Conservation (phyloP, 2,797 vertebrate genomes). For the Sebastes glaucus region DNA sequence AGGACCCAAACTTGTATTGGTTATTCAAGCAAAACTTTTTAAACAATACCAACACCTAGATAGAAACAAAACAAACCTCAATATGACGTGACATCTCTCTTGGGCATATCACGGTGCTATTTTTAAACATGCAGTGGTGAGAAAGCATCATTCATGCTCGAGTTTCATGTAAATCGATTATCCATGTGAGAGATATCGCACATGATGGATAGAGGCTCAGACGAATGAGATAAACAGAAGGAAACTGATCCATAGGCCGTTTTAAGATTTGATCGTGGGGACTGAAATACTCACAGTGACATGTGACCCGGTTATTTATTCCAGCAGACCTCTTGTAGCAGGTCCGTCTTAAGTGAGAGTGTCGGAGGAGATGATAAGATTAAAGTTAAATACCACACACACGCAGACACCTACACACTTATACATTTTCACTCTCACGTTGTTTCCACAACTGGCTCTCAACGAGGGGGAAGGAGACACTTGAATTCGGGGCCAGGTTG, state of each 20-base stretch:
- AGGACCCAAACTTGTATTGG: not conserved
- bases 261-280: slow-evolving; percentile 35
- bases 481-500: slow-evolving; percentile 43
- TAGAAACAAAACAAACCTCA: not conserved
- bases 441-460: slow-evolving; percentile 21
- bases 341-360: slow-evolving; percentile 38
- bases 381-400: not conserved
- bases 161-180: slow-evolving; percentile 13
- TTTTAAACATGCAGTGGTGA: not conserved
- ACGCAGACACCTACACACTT: not conserved
- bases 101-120: not conserved
- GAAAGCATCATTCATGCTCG: not conserved
- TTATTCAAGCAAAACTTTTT: not conserved
- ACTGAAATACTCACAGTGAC: slow-evolving; percentile 49
- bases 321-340: slow-evolving; percentile 14
- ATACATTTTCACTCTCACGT: slow-evolving; percentile 14
- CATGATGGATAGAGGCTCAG: not conserved
- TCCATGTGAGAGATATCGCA: not conserved
- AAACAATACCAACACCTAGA: too few relatives aligned
- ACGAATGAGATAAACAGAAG: slow-evolving; percentile 2
- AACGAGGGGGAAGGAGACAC: slow-evolving; percentile 55
- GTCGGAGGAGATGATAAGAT: slow-evolving; percentile 42
- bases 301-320: slow-evolving; percentile 53
- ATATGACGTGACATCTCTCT: not conserved
- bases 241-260: not conserved